Conservation (phyloP, 2,797 vertebrate genomes). For the Sylvia borin region DNA sequence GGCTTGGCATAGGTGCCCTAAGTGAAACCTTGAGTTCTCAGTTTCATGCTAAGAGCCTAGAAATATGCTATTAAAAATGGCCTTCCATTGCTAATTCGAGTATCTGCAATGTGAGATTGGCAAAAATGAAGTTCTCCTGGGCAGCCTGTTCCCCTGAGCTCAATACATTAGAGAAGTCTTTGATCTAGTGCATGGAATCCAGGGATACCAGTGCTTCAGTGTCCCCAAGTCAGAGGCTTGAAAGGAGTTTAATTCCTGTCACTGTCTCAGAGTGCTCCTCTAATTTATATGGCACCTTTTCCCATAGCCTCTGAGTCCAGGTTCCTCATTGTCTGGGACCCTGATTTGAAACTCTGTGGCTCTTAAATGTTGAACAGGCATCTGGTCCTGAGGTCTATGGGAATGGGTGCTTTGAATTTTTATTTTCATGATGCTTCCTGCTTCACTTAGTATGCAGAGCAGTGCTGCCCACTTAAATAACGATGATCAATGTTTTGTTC, state of each 20-base stretch:
- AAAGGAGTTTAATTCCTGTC: not conserved
- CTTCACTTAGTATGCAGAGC: slow-evolving; percentile 51
- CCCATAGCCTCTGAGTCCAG: accelerated
- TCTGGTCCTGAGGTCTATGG: not conserved
- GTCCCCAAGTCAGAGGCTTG: not conserved
- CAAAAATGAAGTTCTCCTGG: not conserved
- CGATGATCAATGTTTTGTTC: slow-evolving; percentile 68
- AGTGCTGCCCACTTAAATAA: slow-evolving; percentile 55
- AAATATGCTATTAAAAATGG: not conserved
- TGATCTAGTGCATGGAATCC: not conserved
- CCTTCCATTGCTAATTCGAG: not conserved
- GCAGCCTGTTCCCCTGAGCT: not conserved
- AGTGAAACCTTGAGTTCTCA: not conserved
- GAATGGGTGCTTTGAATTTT: slow-evolving; percentile 35
- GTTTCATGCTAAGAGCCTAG: not conserved
- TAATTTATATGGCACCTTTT: not conserved
- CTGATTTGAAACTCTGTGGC: not conserved
- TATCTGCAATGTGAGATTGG: not conserved
- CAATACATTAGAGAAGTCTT: not conserved
- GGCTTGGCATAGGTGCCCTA: not conserved
- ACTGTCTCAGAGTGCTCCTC: not conserved
- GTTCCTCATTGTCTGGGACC: not conserved
- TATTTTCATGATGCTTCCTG: slow-evolving; percentile 25
- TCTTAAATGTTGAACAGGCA: not conserved
- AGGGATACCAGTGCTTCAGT: not conserved